Percentiles rank a stretch among this genome's conserved stretches.
These are phyloP conservation scores for Lasioglossum figueresi DNA, from an alignment of 2,888 invertebrate species.

Conservation along the genomic window DNA sequence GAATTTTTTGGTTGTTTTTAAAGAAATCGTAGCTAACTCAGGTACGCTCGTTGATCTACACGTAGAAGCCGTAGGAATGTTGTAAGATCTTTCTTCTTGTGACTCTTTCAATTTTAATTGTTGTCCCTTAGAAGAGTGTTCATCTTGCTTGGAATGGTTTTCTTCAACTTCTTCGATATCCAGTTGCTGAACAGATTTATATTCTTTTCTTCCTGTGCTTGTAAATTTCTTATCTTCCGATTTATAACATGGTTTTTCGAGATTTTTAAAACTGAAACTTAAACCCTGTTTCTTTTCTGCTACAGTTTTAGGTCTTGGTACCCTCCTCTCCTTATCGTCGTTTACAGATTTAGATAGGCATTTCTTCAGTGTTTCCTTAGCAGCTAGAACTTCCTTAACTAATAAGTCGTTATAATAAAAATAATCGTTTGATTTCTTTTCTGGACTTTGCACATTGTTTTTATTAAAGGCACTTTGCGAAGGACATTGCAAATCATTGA, in stretches of 20 bases:
- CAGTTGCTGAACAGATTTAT: conserved; percentile 28
- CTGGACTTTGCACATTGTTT: neutral
- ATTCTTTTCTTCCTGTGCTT: conserved; percentile 6
- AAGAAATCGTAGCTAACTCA: conserved; percentile 59
- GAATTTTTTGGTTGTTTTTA: conserved; percentile 57
- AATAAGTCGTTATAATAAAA: conserved; percentile 75
- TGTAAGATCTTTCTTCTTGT: conserved; percentile 27
- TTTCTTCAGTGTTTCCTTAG: conserved; percentile 77
- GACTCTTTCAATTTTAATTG: conserved; percentile 3
- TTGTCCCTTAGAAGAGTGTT: conserved; percentile 24
- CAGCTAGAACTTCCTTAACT: conserved; percentile 81
- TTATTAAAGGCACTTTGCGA: neutral
- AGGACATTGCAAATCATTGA: conserved; percentile 22
- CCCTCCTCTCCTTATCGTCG: conserved; percentile 56
- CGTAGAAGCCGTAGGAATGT: conserved; percentile 35
- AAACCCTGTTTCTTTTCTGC: conserved; percentile 76
- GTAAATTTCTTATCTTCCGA: conserved; percentile 3
- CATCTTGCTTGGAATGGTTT: conserved; percentile 36
- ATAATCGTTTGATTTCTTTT: conserved; percentile 23
- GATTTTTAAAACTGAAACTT: conserved; percentile 62
- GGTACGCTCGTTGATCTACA: conserved; percentile 19
- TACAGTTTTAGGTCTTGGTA: conserved; percentile 71
- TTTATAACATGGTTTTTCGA: conserved; percentile 21
- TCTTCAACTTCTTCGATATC: conserved; percentile 38
- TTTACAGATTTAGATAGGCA: conserved; percentile 45